These are phyloP conservation scores for Tympanoctomys barrerae DNA, from an alignment of 2,797 vertebrate species.

Conservation along the genomic window DNA sequence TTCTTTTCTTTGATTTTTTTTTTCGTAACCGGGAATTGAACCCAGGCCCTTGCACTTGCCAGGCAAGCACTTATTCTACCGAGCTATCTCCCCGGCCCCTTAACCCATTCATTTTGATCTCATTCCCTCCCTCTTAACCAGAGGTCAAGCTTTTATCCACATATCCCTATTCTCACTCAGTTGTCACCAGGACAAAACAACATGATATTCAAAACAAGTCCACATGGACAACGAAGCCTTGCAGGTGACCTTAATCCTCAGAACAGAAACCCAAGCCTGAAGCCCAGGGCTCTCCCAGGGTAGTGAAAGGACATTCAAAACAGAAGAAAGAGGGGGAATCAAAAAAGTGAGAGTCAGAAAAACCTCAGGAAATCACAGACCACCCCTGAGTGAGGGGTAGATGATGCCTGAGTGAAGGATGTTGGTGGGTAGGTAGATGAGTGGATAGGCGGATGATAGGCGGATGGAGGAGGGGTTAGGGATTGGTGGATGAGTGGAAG, in stretches of 20 bases:
- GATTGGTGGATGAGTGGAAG: too few relatives aligned
- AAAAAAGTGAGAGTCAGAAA: not conserved
- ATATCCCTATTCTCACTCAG: not conserved
- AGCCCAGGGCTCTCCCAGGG: not conserved
- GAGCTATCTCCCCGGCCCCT: too few relatives aligned
- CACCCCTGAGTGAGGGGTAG: too few relatives aligned
- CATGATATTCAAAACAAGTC: constrained; percentile 8
- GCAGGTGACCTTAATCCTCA: constrained; percentile 37
- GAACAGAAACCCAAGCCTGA: constrained; percentile 54
- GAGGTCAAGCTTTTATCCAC: not conserved
- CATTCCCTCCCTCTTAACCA: not conserved
- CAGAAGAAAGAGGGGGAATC: constrained; percentile 37
- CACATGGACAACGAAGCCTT: not conserved
- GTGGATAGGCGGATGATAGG: too few relatives aligned
- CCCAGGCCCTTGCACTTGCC: too few relatives aligned
- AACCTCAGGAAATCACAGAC: not conserved
- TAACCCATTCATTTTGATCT: not conserved
- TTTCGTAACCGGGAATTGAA: too few relatives aligned
- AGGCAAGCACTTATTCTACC: too few relatives aligned
- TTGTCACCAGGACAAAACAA: constrained; percentile 44
- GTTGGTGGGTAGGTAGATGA: too few relatives aligned
- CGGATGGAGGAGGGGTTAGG: too few relatives aligned
- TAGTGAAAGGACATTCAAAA: constrained; percentile 46
- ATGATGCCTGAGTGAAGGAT: too few relatives aligned
- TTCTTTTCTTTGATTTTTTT: not conserved